Evolutionary conservation across 2,888 invertebrate species (phyloP).

Genomic region (Tromatobia lineatoria): DNA sequence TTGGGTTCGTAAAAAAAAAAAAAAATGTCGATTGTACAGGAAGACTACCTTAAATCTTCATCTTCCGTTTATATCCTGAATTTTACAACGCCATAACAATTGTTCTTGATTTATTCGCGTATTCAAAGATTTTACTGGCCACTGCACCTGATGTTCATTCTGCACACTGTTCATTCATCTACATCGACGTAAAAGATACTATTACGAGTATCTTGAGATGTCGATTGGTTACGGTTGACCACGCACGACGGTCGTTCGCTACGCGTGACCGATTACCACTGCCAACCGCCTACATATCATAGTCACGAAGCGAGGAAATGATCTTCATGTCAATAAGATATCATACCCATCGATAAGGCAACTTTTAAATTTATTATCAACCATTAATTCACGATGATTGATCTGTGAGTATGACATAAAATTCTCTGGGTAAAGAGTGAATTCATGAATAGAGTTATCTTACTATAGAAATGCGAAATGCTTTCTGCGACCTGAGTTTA

Average conservation of each 20-base stretch:
- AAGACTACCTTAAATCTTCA: no score
- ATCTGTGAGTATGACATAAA: neutral
- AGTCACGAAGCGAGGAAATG: slow-evolving; percentile 27
- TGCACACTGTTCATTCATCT: slow-evolving; percentile 8
- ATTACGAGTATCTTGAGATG: slow-evolving; percentile 19
- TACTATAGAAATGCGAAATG: no score
- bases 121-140: no score
- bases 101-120: no score
- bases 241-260: slow-evolving; percentile 67
- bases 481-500: no score
- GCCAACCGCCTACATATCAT: slow-evolving; percentile 55
- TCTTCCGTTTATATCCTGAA: no score
- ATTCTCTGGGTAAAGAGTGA: neutral
- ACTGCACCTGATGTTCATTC: no score
- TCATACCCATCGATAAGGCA: neutral
- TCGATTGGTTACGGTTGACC: slow-evolving; percentile 59
- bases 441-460: neutral
- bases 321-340: slow-evolving; percentile 6
- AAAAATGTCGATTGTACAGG: no score
- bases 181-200: slow-evolving; percentile 5
- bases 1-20: no score
- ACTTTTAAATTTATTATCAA: neutral
- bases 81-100: no score
- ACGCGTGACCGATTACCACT: slow-evolving; percentile 63
- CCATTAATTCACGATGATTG: neutral